A percentile compares a stretch with the other conserved stretches of the same genome.
phyloP scores from a whole-genome alignment of 1,140 invertebrate genomes.

The Octopus sinensis region DNA sequence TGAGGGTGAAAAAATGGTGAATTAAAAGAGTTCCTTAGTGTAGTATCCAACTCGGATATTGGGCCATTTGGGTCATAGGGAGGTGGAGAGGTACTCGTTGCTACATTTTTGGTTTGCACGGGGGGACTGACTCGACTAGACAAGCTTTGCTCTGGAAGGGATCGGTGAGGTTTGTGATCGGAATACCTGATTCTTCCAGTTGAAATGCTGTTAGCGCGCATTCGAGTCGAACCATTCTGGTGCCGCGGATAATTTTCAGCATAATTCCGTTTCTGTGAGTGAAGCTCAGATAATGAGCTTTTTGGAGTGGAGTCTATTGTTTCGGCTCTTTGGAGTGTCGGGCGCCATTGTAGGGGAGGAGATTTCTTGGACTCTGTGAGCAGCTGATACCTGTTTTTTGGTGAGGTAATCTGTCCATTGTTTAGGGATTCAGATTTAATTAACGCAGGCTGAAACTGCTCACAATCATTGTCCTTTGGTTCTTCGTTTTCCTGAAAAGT shows the following conservation, averaged over 20 bases:
- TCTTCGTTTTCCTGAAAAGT: constrained; percentile 20
- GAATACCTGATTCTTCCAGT: neutral
- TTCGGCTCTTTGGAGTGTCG: neutral
- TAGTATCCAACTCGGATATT: neutral
- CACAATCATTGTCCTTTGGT: constrained; percentile 17
- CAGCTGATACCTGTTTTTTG: neutral
- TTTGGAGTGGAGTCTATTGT: neutral
- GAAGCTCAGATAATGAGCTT: neutral
- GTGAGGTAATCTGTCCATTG: neutral
- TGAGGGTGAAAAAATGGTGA: neutral
- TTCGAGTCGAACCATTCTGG: neutral
- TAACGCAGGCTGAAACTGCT: neutral
- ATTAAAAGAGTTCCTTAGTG: neutral
- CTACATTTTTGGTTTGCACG: neutral
- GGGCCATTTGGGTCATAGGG: neutral
- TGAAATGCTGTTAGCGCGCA: neutral
- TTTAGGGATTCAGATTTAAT: neutral
- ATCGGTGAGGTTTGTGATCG: neutral
- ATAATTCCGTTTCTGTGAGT: neutral
- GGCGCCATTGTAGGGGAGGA: neutral
- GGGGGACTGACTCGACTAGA: neutral
- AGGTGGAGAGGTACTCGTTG: neutral
- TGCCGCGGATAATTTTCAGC: neutral
- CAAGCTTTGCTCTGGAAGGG: neutral
- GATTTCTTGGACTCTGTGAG: neutral